A percentile compares a stretch with the other conserved stretches of the same genome.
phyloP scores from a whole-genome alignment of 2,113 vertebrate genomes.

The Callionymus lyra region DNA sequence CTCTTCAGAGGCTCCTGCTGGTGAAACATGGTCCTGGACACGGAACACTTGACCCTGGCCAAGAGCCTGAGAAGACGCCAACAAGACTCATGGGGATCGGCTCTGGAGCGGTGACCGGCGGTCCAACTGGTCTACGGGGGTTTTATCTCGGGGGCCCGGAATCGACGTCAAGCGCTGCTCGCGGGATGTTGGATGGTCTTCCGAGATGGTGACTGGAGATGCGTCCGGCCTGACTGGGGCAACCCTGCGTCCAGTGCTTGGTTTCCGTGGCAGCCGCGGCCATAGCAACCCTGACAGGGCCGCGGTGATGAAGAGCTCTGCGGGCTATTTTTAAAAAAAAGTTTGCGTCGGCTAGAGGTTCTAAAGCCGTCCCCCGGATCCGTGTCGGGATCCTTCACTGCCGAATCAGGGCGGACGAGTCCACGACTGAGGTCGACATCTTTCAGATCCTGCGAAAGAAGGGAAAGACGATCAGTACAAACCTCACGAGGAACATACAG shows the following conservation, averaged over 20 bases:
- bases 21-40: slow-evolving; percentile 86
- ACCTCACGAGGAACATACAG: not conserved
- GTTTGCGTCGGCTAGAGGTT: no score
- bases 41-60: slow-evolving; percentile 71
- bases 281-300: slow-evolving; percentile 80
- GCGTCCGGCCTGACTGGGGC: slow-evolving; percentile 73
- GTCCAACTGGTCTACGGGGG: slow-evolving; percentile 14
- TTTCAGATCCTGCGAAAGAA: slow-evolving; percentile 37
- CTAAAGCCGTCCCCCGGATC: slow-evolving; percentile 28
- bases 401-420: slow-evolving; percentile 21
- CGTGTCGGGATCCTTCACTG: slow-evolving; percentile 8
- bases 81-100: slow-evolving; percentile 52
- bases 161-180: slow-evolving; percentile 29
- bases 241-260: slow-evolving; percentile 68
- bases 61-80: slow-evolving; percentile 64
- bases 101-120: slow-evolving; percentile 29
- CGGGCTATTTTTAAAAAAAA: no score
- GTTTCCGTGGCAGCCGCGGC: slow-evolving; percentile 67
- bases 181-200: slow-evolving; percentile 28
- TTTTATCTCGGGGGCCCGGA: slow-evolving; percentile 23
- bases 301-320: slow-evolving; percentile 57
- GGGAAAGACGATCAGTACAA: no score
- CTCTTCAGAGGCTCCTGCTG: slow-evolving; percentile 88
- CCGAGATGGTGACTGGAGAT: slow-evolving; percentile 26
- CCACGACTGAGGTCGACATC: slow-evolving; percentile 21